These are phyloP conservation scores for Popillia japonica DNA, from an alignment of 1,140 invertebrate species.

Conservation along the genomic window DNA sequence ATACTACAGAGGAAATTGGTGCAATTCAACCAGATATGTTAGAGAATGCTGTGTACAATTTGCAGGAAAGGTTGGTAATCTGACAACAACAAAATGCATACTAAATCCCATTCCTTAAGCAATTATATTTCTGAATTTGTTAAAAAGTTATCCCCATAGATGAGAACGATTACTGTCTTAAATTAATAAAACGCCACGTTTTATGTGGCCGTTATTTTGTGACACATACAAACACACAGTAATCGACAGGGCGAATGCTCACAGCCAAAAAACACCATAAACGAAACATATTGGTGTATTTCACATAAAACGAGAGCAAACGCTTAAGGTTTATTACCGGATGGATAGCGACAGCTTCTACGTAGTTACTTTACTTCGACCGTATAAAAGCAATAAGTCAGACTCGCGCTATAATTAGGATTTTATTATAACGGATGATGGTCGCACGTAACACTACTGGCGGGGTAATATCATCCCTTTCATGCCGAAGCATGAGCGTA, in stretches of 20 bases:
- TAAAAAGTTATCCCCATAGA: too few species aligned
- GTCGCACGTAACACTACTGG: neutral
- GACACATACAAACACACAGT: neutral
- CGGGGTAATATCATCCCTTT: neutral
- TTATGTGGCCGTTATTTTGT: neutral
- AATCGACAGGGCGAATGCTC: too few species aligned
- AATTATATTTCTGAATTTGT: too few species aligned
- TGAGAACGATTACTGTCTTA: neutral
- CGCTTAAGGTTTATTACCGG: neutral
- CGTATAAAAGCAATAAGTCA: neutral
- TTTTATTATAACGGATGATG: neutral
- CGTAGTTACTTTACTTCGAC: neutral
- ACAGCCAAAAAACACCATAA: neutral
- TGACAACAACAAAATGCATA: too few species aligned
- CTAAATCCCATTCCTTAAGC: too few species aligned
- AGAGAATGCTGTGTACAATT: too few species aligned
- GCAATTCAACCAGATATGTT: too few species aligned
- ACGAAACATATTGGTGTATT: constrained; percentile 12
- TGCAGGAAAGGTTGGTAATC: too few species aligned
- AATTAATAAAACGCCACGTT: constrained; percentile 6
- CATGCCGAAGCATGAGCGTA: neutral
- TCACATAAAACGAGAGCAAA: neutral
- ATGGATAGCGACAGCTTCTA: neutral
- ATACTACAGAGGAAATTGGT: too few species aligned
- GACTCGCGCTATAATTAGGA: constrained; percentile 5